Conservation (phyloP, 2,888 invertebrate genomes). For the Acanthosepion esculentum region DNA sequence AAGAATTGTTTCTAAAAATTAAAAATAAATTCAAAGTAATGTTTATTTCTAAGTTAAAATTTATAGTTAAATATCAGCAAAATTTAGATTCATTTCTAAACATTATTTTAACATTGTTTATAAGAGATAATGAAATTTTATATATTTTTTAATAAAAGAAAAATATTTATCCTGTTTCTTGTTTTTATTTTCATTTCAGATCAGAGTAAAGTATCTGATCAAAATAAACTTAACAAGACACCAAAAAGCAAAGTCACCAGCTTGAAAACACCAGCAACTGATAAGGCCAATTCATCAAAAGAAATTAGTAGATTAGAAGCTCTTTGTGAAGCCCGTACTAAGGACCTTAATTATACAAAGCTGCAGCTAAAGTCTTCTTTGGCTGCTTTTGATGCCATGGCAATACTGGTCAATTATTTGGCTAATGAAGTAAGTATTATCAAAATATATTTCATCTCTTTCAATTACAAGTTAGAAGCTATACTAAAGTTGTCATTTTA, state of each 20-base stretch:
- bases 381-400: slow-evolving; percentile 87
- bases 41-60: no score
- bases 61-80: no score
- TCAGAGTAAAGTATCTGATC: slow-evolving; percentile 56
- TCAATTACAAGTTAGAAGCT: no score
- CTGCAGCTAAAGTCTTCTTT: slow-evolving; percentile 77
- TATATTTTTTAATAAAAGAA: background rate
- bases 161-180: background rate
- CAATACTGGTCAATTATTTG: slow-evolving; percentile 88
- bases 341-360: slow-evolving; percentile 72
- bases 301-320: slow-evolving; percentile 74
- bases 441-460: no score
- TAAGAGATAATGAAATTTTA: no score
- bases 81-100: no score
- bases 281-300: slow-evolving; percentile 53
- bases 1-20: no score
- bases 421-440: slow-evolving; percentile 78
- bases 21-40: no score
- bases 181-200: background rate
- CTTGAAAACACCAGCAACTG: slow-evolving; percentile 38
- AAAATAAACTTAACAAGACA: slow-evolving; percentile 56
- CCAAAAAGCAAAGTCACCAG: slow-evolving; percentile 54
- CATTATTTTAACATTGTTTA: no score
- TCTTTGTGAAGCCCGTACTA: slow-evolving; percentile 74
- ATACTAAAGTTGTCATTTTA: no score